phyloP scores from a whole-genome alignment of 2,888 invertebrate genomes.

The Oxycera nigricornis region DNA sequence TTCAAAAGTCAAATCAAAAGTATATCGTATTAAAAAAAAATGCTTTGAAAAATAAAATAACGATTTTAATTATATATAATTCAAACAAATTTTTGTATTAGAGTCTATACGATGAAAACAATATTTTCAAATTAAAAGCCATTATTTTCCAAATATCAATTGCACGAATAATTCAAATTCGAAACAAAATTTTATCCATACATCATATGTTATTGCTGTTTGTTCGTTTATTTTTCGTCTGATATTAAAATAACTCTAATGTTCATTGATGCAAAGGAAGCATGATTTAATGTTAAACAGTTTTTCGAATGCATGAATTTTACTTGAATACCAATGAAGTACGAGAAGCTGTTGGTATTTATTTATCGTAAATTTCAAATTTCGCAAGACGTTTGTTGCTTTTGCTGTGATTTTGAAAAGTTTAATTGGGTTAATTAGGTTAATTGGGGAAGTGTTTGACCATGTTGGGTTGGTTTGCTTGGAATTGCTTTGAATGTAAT shows the following conservation, averaged over 20 bases:
- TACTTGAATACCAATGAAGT: neutral
- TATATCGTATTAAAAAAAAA: too few species aligned
- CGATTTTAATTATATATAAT: too few species aligned
- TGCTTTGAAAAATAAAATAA: too few species aligned
- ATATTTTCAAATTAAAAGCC: neutral
- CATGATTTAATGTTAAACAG: slow-evolving; percentile 17
- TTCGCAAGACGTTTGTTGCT: neutral
- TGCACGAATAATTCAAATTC: slow-evolving; percentile 23
- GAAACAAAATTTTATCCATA: neutral
- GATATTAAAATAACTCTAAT: neutral
- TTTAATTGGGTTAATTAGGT: neutral
- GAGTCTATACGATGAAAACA: neutral
- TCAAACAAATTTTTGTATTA: neutral
- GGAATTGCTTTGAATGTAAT: neutral
- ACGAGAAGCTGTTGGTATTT: neutral
- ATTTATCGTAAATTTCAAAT: neutral
- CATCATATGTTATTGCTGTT: slow-evolving; percentile 4
- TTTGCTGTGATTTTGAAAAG: neutral
- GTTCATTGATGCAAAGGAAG: neutral
- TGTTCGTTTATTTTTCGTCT: neutral
- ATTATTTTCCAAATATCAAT: neutral
- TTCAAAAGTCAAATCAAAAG: too few species aligned
- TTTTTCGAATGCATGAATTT: slow-evolving; percentile 26
- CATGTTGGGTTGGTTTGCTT: neutral
- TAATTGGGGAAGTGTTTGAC: neutral